These are phyloP conservation scores for Callaeas wilsoni DNA, from an alignment of 2,113 vertebrate species.

Conservation along the genomic window DNA sequence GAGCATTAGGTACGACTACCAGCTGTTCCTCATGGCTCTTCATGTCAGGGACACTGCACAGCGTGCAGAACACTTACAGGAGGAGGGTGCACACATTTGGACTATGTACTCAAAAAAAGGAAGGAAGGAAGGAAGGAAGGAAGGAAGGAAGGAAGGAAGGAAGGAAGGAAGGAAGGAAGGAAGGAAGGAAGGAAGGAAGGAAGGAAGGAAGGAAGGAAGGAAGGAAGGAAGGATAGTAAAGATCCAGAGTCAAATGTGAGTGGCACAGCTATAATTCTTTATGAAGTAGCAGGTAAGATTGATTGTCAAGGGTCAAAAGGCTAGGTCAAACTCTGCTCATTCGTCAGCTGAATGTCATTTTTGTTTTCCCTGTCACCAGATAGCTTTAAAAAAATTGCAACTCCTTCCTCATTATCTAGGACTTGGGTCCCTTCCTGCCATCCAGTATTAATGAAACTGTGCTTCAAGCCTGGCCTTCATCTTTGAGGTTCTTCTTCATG, in stretches of 20 bases:
- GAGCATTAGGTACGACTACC: background rate
- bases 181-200: background rate
- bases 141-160: background rate
- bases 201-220: slow-evolving; percentile 14
- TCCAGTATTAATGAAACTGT: slow-evolving; percentile 81
- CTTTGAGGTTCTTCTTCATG: slow-evolving; percentile 74
- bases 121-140: background rate
- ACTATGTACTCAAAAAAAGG: slow-evolving; percentile 38
- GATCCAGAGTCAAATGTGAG: slow-evolving; percentile 84
- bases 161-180: background rate
- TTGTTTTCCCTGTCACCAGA: slow-evolving; percentile 87
- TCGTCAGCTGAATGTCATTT: slow-evolving; percentile 95
- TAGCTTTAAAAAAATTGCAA: slow-evolving; percentile 79
- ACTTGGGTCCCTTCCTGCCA: slow-evolving; percentile 81
- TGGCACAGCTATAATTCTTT: slow-evolving; percentile 81
- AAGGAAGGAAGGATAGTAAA: slow-evolving; percentile 59
- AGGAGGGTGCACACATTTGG: background rate
- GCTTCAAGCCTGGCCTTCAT: slow-evolving; percentile 80
- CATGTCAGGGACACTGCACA: background rate
- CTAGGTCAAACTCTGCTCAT: slow-evolving; percentile 89
- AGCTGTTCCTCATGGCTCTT: background rate
- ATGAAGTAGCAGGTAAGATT: slow-evolving; percentile 88
- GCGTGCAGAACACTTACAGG: background rate
- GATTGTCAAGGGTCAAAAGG: slow-evolving; percentile 96
- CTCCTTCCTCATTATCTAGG: slow-evolving; percentile 84